Percentiles rank a stretch among this genome's conserved stretches.
phyloP scores from a whole-genome alignment of 2,797 vertebrate species.

The Cuculus canorus region DNA sequence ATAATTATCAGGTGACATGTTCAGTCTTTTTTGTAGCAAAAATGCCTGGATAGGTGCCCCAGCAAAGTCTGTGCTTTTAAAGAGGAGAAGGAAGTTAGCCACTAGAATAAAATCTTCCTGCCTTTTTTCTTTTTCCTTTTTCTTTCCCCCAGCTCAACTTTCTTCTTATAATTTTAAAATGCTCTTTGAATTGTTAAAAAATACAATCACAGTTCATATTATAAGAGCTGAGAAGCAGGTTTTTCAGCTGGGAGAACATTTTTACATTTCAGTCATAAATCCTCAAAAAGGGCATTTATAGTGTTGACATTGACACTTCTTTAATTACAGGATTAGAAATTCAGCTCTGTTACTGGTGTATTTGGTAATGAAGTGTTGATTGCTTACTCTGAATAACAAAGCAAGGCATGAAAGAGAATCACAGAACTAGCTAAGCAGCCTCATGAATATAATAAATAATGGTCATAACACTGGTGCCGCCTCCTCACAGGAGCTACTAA shows the following conservation, averaged over 20 bases:
- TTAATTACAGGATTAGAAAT: not conserved
- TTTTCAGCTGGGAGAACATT: not conserved
- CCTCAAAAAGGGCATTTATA: not conserved
- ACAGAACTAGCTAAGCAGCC: not conserved
- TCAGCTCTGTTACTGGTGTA: not conserved
- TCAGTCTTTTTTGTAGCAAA: not conserved
- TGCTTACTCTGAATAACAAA: not conserved
- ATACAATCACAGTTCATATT: not conserved
- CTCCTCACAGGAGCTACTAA: not conserved
- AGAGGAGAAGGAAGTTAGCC: not conserved
- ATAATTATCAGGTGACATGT: not conserved
- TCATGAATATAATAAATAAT: not conserved
- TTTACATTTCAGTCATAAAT: not conserved
- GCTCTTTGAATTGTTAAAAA: not conserved
- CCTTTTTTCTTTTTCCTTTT: not conserved
- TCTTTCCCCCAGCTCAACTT: not conserved
- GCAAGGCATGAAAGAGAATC: not conserved
- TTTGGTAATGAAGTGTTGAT: not conserved
- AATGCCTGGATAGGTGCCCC: not conserved
- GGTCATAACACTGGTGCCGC: not conserved
- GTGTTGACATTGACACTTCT: not conserved
- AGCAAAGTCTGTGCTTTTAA: not conserved
- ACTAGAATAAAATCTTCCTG: not conserved
- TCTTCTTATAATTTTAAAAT: not conserved
- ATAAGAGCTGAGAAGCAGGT: not conserved